Evolutionary conservation across 2,888 invertebrate species (phyloP).

Genomic region (Caenorhabditis doughertyi): DNA sequence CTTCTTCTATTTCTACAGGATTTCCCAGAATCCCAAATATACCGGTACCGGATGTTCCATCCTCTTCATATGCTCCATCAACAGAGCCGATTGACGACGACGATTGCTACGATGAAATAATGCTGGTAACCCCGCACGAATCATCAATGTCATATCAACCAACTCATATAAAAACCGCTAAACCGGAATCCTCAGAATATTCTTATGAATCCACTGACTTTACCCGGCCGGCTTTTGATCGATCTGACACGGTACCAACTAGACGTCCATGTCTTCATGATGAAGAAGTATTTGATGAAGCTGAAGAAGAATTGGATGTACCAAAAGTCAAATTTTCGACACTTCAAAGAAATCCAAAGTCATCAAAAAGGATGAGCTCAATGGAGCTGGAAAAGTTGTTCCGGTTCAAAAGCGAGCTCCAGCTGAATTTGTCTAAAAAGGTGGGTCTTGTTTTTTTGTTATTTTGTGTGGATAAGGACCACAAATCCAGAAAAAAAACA

Average conservation of each 20-base stretch:
- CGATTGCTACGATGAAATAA: slow-evolving; percentile 67
- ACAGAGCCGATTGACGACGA: slow-evolving; percentile 44
- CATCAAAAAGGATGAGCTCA: slow-evolving; percentile 65
- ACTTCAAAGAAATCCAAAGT: slow-evolving; percentile 51
- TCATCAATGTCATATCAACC: slow-evolving; percentile 16
- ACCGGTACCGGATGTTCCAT: slow-evolving; percentile 55
- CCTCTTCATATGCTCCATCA: background rate
- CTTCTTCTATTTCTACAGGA: slow-evolving; percentile 10
- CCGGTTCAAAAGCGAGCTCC: slow-evolving; percentile 75
- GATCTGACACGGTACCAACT: background rate
- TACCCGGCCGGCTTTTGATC: background rate
- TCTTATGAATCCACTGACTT: slow-evolving; percentile 53
- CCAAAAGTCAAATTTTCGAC: slow-evolving; percentile 57
- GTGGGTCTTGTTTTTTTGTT: slow-evolving; percentile 56
- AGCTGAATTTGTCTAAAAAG: slow-evolving; percentile 75
- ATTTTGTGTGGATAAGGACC: background rate
- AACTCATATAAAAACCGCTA: slow-evolving; percentile 14
- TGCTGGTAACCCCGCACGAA: slow-evolving; percentile 26
- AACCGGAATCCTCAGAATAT: slow-evolving; percentile 37
- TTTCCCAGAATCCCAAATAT: slow-evolving; percentile 65
- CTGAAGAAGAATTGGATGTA: slow-evolving; percentile 38
- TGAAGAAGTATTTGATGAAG: slow-evolving; percentile 64
- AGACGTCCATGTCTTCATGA: background rate
- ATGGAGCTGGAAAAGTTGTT: slow-evolving; percentile 76
- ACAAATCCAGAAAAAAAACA: too few species aligned